Evolutionary conservation across 2,888 invertebrate genomes (phyloP), one percentile per base, ranked within the genome.

Genomic region (Monochamus alternatus): DNA sequence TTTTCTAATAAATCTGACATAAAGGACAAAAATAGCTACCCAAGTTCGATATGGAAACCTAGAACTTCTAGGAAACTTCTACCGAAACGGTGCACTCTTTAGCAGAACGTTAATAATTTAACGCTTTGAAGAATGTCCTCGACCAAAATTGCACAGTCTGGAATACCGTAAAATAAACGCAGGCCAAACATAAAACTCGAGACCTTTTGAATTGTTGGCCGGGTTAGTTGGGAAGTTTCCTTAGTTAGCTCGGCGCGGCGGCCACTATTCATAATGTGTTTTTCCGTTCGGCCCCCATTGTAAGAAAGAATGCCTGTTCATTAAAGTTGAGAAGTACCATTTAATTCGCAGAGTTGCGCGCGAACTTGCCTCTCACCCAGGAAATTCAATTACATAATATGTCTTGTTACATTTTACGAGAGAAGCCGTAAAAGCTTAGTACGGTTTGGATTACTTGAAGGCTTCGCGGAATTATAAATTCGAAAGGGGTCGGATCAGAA

Each of bases 81-180:
- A 7, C 38, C 38, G 7, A 38, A 38, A 4, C 38, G 38, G 38
- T 38, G 38, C 38, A 2, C 38, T 38, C 4, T 38, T 38, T 38
- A 38, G 7, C 38, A 7, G 38, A 7, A 38, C 38, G 38, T 38
- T 38, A 38, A 7, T 7, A 38, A 38, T 38, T 38, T 38, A 38
- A 38, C 7, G 38, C 38, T 38, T 38, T 38, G 5, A 38, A 38
- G 38, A 38, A 38, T 38, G 38, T 2, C 71, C 38, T 38, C 52
- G 32, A 14, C 63, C 32, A 51, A 71, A 71, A 51, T 63, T 32
- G 62, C 60, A 60, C 60, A 63, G 62, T 71, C 62, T 63, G 51
- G 51, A 43, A 10, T 12, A 47, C 47, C 12, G 47, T 47, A 47
- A 47, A 47, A 47, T 47, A 47, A 47, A 47, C 47, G 47, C 47